These are phyloP conservation scores for Drosophila mayaguana DNA, from an alignment of 2,888 invertebrate species.

Conservation along the genomic window DNA sequence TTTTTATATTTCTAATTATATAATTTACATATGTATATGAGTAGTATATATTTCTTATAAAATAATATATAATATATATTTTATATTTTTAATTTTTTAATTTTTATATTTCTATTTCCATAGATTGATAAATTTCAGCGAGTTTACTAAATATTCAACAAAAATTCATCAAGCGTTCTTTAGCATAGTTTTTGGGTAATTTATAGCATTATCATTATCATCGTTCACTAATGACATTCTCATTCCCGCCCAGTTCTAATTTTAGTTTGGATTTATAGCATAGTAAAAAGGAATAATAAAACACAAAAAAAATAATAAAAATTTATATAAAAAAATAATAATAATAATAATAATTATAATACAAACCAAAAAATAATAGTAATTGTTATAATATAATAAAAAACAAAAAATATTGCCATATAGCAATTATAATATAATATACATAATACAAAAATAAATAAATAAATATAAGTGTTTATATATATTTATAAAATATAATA, in stretches of 20 bases:
- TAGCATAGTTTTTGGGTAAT: neutral
- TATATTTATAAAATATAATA: neutral
- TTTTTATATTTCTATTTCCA: no score
- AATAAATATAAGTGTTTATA: neutral
- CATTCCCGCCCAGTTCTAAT: neutral
- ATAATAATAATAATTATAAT: no score
- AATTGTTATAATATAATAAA: neutral
- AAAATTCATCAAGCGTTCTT: neutral
- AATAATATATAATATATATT: no score
- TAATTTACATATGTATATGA: no score
- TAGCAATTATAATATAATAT: neutral
- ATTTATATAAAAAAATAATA: neutral
- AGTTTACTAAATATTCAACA: neutral
- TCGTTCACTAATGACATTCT: neutral
- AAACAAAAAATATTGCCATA: neutral
- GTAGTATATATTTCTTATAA: no score
- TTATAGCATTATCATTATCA: neutral
- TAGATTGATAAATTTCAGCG: constrained; percentile 1
- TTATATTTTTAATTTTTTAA: no score
- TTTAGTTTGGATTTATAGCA: neutral
- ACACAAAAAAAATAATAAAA: neutral
- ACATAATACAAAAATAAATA: neutral
- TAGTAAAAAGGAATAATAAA: neutral
- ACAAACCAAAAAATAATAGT: neutral
- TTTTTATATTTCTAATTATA: no score